Base-by-base conservation (phyloP, 2,888 invertebrate species). In the Acanthococcus lagerstroemiae region DNA sequence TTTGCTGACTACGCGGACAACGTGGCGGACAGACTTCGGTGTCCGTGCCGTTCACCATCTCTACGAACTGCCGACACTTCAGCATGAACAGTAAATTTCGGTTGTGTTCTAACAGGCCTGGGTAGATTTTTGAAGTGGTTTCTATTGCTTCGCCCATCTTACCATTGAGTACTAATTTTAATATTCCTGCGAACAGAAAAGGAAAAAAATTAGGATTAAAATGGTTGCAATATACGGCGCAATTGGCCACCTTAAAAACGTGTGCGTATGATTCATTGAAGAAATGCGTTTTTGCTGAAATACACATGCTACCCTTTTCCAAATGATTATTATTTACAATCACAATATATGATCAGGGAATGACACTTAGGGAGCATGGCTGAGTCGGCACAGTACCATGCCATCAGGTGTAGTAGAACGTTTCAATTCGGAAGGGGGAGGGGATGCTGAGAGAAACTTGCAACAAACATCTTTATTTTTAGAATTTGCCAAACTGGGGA, bases 41-140 rank as follows among this genome's bases (percentile, higher is more conserved):
- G 78, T 93, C 92, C 65, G 89, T 85, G 67, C 93, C 93, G 77
- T 90, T 90, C 71, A 97, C 92, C 94, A 96, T 95, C 80, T 99
- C 97, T 45, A 97, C 90, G 80, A 99, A 99, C 81, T 99, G 96
- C 69, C 97, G 87, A 76, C 95, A 95, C 79, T 95, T 95, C 74
- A 97, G 84, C 82, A 91, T 87, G 79, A 99, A 96, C 76, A 93
- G 82, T 73, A 97, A 83, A 78, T 94, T 92, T 72, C 84, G 85
- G 79, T 95, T 90, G 67, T 85, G 83, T 77, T 95, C 94, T 74
- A 97, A 80, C 69, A 97, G 83, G n/a, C 89, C 90, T 3, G 97
- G 96, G 80, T 94, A 96, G 71, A 92, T 80, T 73, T 87, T 83
- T 75, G 87, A 85, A 68, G 95, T 94, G 71, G 86, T 80, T 74